Base-by-base conservation (phyloP, 2,797 vertebrate species). In the Pangasius mekongensis region DNA sequence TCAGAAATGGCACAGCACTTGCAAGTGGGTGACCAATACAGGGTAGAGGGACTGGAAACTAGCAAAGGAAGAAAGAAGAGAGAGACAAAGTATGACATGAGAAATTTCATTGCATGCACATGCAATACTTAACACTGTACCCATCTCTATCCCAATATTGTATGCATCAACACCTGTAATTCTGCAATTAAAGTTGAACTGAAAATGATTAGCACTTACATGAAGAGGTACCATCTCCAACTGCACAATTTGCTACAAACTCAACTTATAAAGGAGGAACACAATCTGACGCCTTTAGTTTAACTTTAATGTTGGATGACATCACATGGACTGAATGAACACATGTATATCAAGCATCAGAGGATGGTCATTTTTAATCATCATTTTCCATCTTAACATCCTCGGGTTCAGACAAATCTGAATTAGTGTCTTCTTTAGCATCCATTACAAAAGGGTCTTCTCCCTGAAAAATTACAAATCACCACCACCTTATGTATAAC, bases 401-500 rank as follows among this genome's bases (percentile, higher is more conserved):
- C 27, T 87, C 84, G 14, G 33, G 22, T 22, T 87, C 84, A 66
- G 87, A 89, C 5, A 76, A 89, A 64, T 90, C 86, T 36, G 84
- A 91, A 62, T 76, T 81, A 14, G 64, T 84, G 54, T 96, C 95
- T 1, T 95, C 84, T 89, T 87, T 92, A 58, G 62, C 30, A 91
- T 97, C 96, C 0, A 56, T 81, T 92, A 96, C 95, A 94, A 97
- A 97, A 85, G 97, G 97, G 94, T 97, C 97, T 92, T 97, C 97
- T 93, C 96, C 97, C 97, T 97, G 92, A n/a, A 89, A 92, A 83
- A 76, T 16, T 81, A 27, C 39, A 86, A 33, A 16, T 56, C 36
- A 24, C 54, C n/a, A 58, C 52, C 16, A 47, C 16, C 24, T 66
- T 49, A 43, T 66, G 8, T 49, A 30, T 0, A 5, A 22, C 27